Percentiles rank a stretch among this genome's conserved stretches.
Evolutionary conservation across 2,888 invertebrate species (phyloP).

Genomic region (Zygothrica quintamaculata): DNA sequence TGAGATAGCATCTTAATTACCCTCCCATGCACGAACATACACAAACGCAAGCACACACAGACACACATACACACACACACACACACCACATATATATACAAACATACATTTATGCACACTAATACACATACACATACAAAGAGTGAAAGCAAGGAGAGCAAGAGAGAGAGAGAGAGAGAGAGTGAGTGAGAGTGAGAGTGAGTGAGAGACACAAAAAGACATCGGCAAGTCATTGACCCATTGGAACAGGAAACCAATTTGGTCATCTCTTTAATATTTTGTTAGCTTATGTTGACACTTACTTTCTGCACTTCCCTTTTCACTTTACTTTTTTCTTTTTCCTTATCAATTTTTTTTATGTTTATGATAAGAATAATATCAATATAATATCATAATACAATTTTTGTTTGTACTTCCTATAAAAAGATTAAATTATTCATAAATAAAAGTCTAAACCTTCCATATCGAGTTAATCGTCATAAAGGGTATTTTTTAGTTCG

Average conservation of each 20-base stretch:
- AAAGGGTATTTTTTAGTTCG: constrained; percentile 2
- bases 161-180: no score
- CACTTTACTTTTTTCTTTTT: neutral
- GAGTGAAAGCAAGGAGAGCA: no score
- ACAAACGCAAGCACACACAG: neutral
- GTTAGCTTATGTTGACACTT: constrained; percentile 36
- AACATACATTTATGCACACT: neutral
- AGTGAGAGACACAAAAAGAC: constrained; percentile 8
- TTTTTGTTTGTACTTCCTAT: neutral
- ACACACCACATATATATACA: neutral
- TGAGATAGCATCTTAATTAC: constrained; percentile 71
- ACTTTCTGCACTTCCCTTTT: constrained; percentile 10
- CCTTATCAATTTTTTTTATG: neutral
- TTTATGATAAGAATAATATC: no score
- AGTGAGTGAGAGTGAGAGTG: no score
- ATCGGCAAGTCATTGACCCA: constrained; percentile 53
- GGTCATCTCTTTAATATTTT: constrained; percentile 53
- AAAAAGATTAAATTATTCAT: neutral
- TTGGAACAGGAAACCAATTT: constrained; percentile 26
- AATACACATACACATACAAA: neutral
- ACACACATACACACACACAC: constrained; percentile 1
- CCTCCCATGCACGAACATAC: constrained; percentile 26
- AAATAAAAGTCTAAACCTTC: neutral
- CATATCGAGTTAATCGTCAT: no score
- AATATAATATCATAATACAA: no score